phyloP scores from a whole-genome alignment of 1,140 invertebrate genomes.

The Brachionus asplanchnoidis region DNA sequence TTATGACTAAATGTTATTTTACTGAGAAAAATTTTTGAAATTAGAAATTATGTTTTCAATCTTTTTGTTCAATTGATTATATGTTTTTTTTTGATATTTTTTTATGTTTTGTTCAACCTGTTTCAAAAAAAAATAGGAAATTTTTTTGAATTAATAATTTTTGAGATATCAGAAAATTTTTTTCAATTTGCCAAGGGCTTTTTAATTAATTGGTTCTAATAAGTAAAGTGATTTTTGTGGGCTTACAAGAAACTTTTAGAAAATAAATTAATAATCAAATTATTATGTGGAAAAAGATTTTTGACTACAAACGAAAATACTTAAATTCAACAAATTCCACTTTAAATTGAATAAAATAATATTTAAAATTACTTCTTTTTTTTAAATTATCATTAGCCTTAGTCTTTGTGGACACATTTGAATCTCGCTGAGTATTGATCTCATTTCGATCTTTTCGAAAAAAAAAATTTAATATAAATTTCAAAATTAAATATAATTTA shows the following conservation, averaged over 20 bases:
- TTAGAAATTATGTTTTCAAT: not conserved
- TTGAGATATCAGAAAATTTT: no score
- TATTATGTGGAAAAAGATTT: no score
- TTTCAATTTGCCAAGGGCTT: not conserved
- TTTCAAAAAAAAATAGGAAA: no score
- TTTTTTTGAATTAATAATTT: no score
- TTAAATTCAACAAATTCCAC: no score
- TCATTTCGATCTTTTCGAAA: not conserved
- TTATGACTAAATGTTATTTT: not conserved
- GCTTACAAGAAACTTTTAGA: no score
- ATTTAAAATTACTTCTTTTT: not conserved
- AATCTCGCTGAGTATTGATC: not conserved
- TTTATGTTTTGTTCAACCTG: no score
- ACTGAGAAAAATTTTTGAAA: not conserved
- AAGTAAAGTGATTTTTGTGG: no score
- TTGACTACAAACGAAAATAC: no score
- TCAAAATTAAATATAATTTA: not conserved
- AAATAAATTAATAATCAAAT: no score
- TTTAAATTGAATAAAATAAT: not conserved
- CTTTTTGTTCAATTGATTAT: not conserved
- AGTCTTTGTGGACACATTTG: not conserved
- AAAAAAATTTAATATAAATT: not conserved
- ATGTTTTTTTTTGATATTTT: no score
- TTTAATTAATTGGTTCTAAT: no score
- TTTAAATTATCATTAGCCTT: not conserved